phyloP scores from a whole-genome alignment of 2,888 invertebrate genomes.

The Schizaphis graminum region DNA sequence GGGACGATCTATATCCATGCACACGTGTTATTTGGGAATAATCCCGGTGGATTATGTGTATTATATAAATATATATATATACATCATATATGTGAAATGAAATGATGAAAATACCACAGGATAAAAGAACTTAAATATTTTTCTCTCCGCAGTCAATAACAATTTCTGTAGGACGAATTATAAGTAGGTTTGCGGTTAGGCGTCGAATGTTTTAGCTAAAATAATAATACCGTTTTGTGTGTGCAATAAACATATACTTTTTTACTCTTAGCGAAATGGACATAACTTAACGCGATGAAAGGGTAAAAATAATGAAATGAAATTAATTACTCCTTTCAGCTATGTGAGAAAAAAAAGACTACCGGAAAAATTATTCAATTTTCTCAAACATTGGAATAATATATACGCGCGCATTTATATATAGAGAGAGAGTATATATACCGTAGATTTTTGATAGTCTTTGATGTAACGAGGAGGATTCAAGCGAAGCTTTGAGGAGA shows the following conservation, averaged over 20 bases:
- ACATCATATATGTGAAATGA: not conserved
- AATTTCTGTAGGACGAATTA: not conserved
- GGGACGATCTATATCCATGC: not conserved
- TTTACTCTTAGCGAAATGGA: not conserved
- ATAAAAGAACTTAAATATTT: not conserved
- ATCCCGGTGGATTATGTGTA: conserved; percentile 44
- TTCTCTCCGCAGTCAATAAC: too few species aligned
- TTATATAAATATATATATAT: not conserved
- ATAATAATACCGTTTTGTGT: not conserved
- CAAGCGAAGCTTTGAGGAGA: not conserved
- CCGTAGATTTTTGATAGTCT: not conserved
- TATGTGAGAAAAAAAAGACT: not conserved
- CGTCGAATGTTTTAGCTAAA: not conserved
- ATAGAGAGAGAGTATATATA: too few species aligned
- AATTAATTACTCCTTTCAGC: not conserved
- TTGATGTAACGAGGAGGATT: not conserved
- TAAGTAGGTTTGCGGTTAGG: not conserved
- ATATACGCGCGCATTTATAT: not conserved
- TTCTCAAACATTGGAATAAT: conserved; percentile 13
- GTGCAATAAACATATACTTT: not conserved
- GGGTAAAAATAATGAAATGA: not conserved
- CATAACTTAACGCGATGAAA: not conserved
- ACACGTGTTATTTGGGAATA: conserved; percentile 20
- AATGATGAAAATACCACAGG: not conserved
- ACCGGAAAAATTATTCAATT: conserved; percentile 45